Base-by-base conservation (phyloP, 1,140 invertebrate species). In the Zaprionus inermis region DNA sequence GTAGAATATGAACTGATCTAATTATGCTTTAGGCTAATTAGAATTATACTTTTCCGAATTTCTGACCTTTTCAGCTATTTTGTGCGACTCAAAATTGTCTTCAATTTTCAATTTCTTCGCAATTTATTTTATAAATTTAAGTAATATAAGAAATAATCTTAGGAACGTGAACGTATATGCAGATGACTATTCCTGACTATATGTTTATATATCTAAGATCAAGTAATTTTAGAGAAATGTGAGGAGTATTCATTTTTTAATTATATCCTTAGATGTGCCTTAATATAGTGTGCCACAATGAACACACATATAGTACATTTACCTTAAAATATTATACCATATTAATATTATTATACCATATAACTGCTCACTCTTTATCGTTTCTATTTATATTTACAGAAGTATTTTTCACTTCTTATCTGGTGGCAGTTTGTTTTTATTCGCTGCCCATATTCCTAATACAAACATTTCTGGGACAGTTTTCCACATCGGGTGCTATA, bases 391-490 rank as follows among this genome's bases (percentile, higher is more conserved):
- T 51, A 41, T 58, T 79, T 64, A 20, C 54, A 91, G 91, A 68
- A n/a, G 91, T 66, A 16, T 89, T 81, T 22, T 56, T 91, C 10
- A 64, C 57, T 6, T 64, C 81, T 38, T 91, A 91, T 71, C 36
- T 91, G n/a, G 24, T 86, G 60, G 75, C 86, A 3, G 82, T 91
- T 59, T 54, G 82, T 7, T 81, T 91, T 16, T 86, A 86, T 34
- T 81, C 81, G 16, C 71, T 91, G 66, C 91, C 91, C 49, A 79
- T 91, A 74, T 92, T 92, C 81, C 52, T 91, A 38, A 81, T 92
- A 63, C 91, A 92, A 88, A 85, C 90, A 58, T 92, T 91, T 88
- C 34, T 92, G 61, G 91, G 91, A 28, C 91, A 92, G 52, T 92
- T 92, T 38, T 92, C 91, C 6, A 72, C 84, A 18, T 91, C 90